Evolutionary conservation across 1,140 invertebrate species (phyloP), one percentile per base, ranked within the genome.

Genomic region (Bombus terrestris): DNA sequence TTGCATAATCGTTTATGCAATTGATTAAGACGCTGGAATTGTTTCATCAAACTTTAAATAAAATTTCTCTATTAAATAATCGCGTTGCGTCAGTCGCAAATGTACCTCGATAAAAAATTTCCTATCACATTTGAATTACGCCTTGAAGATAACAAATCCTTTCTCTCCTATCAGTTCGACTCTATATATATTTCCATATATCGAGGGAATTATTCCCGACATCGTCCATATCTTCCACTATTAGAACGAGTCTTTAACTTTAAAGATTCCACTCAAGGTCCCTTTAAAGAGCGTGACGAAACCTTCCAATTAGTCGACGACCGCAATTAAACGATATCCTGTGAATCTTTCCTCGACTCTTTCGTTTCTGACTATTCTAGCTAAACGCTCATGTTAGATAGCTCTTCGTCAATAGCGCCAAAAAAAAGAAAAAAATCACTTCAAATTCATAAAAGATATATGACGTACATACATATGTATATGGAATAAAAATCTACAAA

Each of bases 41-140:
- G 69, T 68, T 88, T 88, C 39, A 22, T 72, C 53, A 77, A 12
- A 72, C 59, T 79, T 2, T 66, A 41, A 89, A 89, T 85, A 85
- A 85, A 89, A 85, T 81, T 88, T 72, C 62, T 85, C 68, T 76
- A 62, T 79, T 88, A 75, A 88, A 39, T 71, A 88, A 41, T 37
- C 43, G 28, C 1, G 68, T 85, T 73, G 32, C 53, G 18, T 59
- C 41, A 72, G 62, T 80, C 12, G 39, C 32, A 47, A 47, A 47
- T 80, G 15, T 43, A 32, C 47, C 35, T 9, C 0, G 37, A 59
- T 28, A 62, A 59, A 72, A 18, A 9, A 4, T 32, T 35, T 13
- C 57, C 41, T 39, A 74, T 18, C 13, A 53, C 18, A 6, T 18
- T 22, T 53, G 5, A 18, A 47, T 47, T 18, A 47, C 6, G 15